A percentile compares a stretch with the other conserved stretches of the same genome.
Evolutionary conservation across 2,797 vertebrate species (phyloP).

Genomic region (Cyclopterus lumpus): DNA sequence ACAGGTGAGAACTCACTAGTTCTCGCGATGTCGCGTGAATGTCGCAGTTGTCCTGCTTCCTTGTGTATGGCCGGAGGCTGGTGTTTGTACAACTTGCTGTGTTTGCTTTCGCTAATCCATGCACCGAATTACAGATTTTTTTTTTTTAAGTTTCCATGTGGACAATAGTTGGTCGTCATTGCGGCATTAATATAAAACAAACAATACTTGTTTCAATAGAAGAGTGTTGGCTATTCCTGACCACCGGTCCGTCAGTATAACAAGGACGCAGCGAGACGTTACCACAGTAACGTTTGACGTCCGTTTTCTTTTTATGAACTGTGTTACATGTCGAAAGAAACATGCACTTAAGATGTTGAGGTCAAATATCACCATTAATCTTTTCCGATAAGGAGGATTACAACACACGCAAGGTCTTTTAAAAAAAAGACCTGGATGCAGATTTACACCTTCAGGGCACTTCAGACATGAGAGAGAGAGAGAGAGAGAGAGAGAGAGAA

Average conservation of each 20-base stretch:
- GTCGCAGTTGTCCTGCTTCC: accelerated
- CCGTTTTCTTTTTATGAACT: neutral
- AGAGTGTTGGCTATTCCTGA: neutral
- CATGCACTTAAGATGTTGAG: too few species aligned
- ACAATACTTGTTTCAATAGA: neutral
- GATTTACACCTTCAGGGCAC: too few species aligned
- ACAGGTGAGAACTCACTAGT: slow-evolving; percentile 2
- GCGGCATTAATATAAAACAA: neutral
- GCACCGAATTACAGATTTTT: accelerated
- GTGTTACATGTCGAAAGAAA: neutral
- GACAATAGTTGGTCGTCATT: accelerated
- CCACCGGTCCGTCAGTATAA: neutral
- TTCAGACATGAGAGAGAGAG: too few species aligned
- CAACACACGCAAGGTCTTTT: too few species aligned
- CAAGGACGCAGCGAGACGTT: neutral
- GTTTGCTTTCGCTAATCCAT: neutral
- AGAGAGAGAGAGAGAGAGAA: too few species aligned
- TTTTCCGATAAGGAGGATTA: neutral
- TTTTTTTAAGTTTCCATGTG: neutral
- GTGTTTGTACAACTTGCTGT: neutral
- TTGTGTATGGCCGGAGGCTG: neutral
- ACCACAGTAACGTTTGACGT: too few species aligned
- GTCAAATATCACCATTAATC: accelerated
- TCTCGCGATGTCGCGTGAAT: neutral
- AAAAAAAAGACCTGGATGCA: too few species aligned